Percentiles rank a stretch among this genome's conserved stretches.
Evolutionary conservation across 2,113 vertebrate genomes (phyloP).

Genomic region (Microtus montanus): DNA sequence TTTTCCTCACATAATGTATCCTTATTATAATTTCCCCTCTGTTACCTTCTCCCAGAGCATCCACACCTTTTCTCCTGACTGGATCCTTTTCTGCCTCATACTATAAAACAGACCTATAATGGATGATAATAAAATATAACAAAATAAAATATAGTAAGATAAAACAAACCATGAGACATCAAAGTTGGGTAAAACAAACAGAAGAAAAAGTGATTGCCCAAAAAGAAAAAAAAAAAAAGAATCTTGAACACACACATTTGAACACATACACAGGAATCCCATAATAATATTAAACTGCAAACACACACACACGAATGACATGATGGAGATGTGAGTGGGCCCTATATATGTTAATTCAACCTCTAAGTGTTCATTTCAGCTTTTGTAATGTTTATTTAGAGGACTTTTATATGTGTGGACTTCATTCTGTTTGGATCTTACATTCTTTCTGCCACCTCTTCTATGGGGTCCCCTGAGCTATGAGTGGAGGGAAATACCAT

Average conservation of each 20-base stretch:
- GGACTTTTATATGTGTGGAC: no score
- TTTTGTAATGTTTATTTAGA: not conserved
- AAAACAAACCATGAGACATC: not conserved
- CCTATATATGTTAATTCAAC: not conserved
- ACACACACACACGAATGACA: not conserved
- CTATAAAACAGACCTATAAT: not conserved
- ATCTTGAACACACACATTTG: not conserved
- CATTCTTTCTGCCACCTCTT: no score
- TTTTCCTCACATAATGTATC: not conserved
- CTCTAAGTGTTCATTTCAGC: not conserved
- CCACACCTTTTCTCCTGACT: fast-evolving
- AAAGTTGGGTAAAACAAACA: not conserved
- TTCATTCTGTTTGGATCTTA: no score
- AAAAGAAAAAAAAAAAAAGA: not conserved
- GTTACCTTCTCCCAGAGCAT: not conserved
- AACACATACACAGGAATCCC: not conserved
- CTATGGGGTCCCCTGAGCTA: no score
- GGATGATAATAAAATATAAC: not conserved
- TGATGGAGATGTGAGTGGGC: fast-evolving
- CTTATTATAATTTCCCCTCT: not conserved
- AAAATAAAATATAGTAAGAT: not conserved
- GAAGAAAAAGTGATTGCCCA: not conserved
- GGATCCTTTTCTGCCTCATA: not conserved
- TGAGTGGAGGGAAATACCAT: no score
- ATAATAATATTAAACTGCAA: not conserved